Evolutionary conservation across 2,113 vertebrate genomes (phyloP).

Genomic region (Pogona vitticeps): DNA sequence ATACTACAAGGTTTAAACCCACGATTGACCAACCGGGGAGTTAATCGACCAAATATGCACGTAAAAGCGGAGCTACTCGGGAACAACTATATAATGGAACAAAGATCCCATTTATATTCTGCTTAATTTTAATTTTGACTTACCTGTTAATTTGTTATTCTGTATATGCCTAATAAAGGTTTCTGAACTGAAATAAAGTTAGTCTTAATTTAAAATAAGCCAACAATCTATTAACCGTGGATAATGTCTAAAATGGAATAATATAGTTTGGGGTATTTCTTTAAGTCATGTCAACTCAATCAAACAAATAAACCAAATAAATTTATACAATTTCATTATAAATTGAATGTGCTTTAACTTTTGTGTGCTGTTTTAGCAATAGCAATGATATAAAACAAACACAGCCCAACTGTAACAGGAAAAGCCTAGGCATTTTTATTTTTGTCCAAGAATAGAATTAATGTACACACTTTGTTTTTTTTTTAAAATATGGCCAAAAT

Average conservation of each 20-base stretch:
- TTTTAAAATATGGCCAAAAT: conserved; percentile 40
- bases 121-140: no score
- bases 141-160: no score
- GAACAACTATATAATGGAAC: no score
- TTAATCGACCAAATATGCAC: no score
- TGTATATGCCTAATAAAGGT: no score
- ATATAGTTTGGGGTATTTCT: not conserved
- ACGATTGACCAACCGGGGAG: no score
- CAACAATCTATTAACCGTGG: no score
- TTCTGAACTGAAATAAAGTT: no score
- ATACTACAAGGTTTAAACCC: no score
- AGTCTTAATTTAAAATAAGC: not conserved
- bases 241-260: not conserved
- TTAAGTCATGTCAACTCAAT: not conserved
- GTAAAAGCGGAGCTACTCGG: no score
- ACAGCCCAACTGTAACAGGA: conserved; percentile 38
- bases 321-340: not conserved
- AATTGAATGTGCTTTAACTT: not conserved
- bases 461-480: conserved; percentile 13
- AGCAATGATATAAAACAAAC: conserved; percentile 59
- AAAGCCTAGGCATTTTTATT: conserved; percentile 30
- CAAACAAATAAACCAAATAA: no score
- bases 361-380: not conserved
- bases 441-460: conserved; percentile 64
- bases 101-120: no score